These are phyloP conservation scores for Ctenochaetus hawaiiensis DNA, from an alignment of 2,797 vertebrate genomes.

Conservation along the genomic window DNA sequence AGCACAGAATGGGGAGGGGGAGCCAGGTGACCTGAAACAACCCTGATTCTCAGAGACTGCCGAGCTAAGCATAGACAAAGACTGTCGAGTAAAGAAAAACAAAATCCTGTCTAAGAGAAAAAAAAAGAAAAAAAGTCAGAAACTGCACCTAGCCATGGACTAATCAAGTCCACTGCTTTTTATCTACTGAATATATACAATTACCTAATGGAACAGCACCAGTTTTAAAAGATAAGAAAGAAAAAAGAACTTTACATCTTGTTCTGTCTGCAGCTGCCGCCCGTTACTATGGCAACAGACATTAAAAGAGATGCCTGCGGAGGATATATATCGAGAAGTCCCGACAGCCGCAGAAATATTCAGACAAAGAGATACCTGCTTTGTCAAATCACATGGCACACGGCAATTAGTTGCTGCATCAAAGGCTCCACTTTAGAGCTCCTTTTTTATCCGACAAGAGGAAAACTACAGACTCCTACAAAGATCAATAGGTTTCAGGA, in stretches of 20 bases:
- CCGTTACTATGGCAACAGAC: conserved; percentile 86
- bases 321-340: conserved; percentile 74
- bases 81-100: conserved; percentile 42
- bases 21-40: conserved; percentile 79
- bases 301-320: conserved; percentile 78
- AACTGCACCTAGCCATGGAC: conserved; percentile 32
- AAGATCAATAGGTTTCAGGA: conserved; percentile 79
- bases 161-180: conserved; percentile 23
- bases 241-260: conserved; percentile 72
- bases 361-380: conserved; percentile 77
- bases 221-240: conserved; percentile 59
- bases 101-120: conserved; percentile 10
- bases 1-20: conserved; percentile 39
- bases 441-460: conserved; percentile 47
- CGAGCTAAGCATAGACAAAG: conserved; percentile 55
- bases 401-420: conserved; percentile 58
- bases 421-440: conserved; percentile 48
- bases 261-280: conserved; percentile 66
- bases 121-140: background rate
- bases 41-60: conserved; percentile 67
- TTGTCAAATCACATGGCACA: conserved; percentile 52
- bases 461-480: conserved; percentile 57
- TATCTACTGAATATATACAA: conserved; percentile 42
- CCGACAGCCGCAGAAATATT: conserved; percentile 75
- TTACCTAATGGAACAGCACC: conserved; percentile 74